phyloP scores from a whole-genome alignment of 2,113 vertebrate species.

The Coturnix japonica region DNA sequence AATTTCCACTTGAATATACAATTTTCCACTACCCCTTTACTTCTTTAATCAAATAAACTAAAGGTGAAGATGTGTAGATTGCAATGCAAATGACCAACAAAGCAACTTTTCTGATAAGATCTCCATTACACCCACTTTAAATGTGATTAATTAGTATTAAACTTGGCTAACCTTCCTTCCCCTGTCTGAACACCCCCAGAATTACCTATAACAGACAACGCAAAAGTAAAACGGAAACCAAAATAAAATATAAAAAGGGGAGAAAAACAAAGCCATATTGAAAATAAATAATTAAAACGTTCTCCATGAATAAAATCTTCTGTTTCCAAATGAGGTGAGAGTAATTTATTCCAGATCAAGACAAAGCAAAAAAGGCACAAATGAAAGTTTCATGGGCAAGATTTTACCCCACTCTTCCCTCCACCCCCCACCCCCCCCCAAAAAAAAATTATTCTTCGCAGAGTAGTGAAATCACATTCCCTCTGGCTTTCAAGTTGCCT shows the following conservation, averaged over 20 bases:
- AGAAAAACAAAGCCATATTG: background rate
- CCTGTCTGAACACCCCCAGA: background rate
- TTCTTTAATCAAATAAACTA: background rate
- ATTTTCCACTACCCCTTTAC: background rate
- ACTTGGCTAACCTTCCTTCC: background rate
- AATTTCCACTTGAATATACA: background rate
- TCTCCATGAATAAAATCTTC: background rate
- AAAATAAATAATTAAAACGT: background rate
- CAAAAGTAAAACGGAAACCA: background rate
- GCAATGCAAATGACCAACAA: background rate
- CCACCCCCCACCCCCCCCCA: too few relatives aligned
- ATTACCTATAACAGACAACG: background rate
- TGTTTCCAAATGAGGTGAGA: background rate
- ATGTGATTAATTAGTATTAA: background rate
- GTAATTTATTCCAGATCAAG: conserved; percentile 21
- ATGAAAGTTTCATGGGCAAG: background rate
- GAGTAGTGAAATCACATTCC: background rate
- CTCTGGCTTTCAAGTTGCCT: background rate
- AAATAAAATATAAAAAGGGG: rapidly evolving
- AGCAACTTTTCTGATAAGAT: background rate
- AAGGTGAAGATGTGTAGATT: background rate
- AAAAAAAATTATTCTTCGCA: background rate
- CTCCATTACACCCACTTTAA: background rate
- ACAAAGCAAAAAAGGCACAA: background rate
- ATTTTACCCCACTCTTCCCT: background rate